A percentile compares a stretch with the other conserved stretches of the same genome.
Conservation (phyloP, 2,797 vertebrate genomes). For the Oreochromis grahami region DNA sequence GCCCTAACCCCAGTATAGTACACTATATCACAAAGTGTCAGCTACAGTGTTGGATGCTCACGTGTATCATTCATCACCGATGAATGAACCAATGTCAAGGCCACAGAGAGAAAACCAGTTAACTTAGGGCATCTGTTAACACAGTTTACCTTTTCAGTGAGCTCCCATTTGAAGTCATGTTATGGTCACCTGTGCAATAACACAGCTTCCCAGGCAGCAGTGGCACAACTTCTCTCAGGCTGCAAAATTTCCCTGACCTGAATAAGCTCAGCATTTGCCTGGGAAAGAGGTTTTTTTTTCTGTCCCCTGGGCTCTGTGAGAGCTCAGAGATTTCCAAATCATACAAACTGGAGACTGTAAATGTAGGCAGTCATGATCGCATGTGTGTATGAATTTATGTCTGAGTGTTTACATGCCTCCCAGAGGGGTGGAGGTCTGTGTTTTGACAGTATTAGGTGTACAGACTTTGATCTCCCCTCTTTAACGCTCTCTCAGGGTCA, state of each 20-base stretch:
- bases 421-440: slow-evolving; percentile 57
- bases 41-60: slow-evolving; percentile 7
- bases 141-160: background rate
- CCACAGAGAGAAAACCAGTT: background rate
- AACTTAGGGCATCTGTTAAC: background rate
- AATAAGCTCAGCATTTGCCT: slow-evolving; percentile 54
- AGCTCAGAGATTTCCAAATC: slow-evolving; percentile 63
- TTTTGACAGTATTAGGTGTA: slow-evolving; percentile 74
- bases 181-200: slow-evolving; percentile 34
- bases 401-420: slow-evolving; percentile 51
- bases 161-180: background rate
- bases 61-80: background rate
- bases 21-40: slow-evolving; percentile 32
- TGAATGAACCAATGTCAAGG: background rate
- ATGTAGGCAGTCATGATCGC: slow-evolving; percentile 30
- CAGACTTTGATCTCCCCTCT: slow-evolving; percentile 51
- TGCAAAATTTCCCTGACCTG: slow-evolving; percentile 50
- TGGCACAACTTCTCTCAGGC: slow-evolving; percentile 17
- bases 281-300: slow-evolving; percentile 62
- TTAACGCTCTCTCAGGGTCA: slow-evolving; percentile 33
- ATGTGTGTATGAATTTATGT: slow-evolving; percentile 35
- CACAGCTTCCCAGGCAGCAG: slow-evolving; percentile 17
- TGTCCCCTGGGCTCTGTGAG: slow-evolving; percentile 50
- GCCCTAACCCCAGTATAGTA: background rate
- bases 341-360: slow-evolving; percentile 60